These are phyloP conservation scores for Branchipolynoe longqiensis DNA, from an alignment of 2,888 invertebrate genomes.

Conservation along the genomic window DNA sequence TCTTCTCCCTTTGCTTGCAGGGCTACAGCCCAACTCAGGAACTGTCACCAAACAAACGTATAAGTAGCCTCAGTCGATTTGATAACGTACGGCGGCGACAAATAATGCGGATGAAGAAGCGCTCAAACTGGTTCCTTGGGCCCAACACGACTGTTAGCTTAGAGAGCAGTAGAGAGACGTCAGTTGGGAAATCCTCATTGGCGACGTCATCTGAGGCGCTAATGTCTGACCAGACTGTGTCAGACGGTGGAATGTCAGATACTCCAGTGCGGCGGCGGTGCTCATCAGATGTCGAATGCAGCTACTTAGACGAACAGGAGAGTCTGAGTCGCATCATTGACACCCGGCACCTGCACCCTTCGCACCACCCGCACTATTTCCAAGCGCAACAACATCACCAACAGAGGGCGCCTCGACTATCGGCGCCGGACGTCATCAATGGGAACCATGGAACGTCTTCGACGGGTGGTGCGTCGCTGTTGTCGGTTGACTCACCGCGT, in stretches of 20 bases:
- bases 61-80: constrained; percentile 77
- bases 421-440: constrained; percentile 55
- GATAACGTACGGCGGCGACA: constrained; percentile 86
- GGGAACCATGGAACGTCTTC: constrained; percentile 52
- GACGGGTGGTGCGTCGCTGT: background rate
- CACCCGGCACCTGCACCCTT: constrained; percentile 39
- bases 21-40: constrained; percentile 63
- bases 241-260: constrained; percentile 61
- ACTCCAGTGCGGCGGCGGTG: constrained; percentile 41
- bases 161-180: constrained; percentile 59
- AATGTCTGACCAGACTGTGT: constrained; percentile 57
- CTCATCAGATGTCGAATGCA: constrained; percentile 48
- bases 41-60: constrained; percentile 58
- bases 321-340: background rate
- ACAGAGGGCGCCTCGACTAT: background rate
- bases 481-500: constrained; percentile 17
- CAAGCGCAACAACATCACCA: constrained; percentile 16
- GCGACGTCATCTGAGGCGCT: constrained; percentile 60
- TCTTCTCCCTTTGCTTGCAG: constrained; percentile 53
- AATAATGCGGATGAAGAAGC: constrained; percentile 96
- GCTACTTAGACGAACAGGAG: constrained; percentile 52
- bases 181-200: constrained; percentile 58
- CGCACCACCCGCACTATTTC: constrained; percentile 40
- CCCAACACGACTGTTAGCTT: constrained; percentile 19
- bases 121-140: constrained; percentile 94